A percentile compares a stretch with the other conserved stretches of the same genome.
phyloP scores from a whole-genome alignment of 2,113 vertebrate species.

The Lasiurus cinereus region DNA sequence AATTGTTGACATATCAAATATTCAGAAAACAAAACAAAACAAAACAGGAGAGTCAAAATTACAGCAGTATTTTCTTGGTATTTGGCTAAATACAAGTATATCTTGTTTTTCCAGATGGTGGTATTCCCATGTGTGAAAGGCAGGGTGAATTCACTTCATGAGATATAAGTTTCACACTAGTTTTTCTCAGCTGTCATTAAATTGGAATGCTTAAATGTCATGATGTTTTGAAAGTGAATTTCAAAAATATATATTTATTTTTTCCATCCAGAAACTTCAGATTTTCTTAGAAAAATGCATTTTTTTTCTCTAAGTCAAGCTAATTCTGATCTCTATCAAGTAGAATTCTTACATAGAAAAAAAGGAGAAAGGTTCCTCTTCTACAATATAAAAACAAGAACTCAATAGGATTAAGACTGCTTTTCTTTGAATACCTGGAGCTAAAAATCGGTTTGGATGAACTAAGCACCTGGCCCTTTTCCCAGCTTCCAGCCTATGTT shows the following conservation, averaged over 20 bases:
- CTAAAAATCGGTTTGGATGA: neutral
- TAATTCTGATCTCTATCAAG: slow-evolving; percentile 16
- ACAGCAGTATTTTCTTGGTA: neutral
- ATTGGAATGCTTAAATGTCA: slow-evolving; percentile 77
- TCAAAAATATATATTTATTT: slow-evolving; percentile 36
- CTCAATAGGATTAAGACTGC: neutral
- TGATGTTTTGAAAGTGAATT: slow-evolving; percentile 62
- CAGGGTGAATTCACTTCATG: neutral
- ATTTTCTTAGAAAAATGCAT: slow-evolving; percentile 54
- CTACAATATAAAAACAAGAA: neutral
- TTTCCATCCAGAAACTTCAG: slow-evolving; percentile 1
- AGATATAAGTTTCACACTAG: slow-evolving; percentile 59
- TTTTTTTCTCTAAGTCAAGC: slow-evolving; percentile 6
- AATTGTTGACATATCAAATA: neutral
- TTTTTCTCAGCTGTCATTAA: slow-evolving; percentile 72
- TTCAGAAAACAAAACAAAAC: neutral
- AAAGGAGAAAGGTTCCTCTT: slow-evolving; percentile 7
- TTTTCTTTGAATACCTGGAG: slow-evolving; percentile 19
- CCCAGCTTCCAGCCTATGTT: neutral
- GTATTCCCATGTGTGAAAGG: neutral
- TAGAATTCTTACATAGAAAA: slow-evolving; percentile 29
- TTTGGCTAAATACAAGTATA: neutral
- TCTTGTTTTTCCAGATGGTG: slow-evolving; percentile 62
- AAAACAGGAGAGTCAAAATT: neutral
- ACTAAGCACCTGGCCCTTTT: neutral